Evolutionary conservation across 2,888 invertebrate genomes (phyloP).

Genomic region (Drosophila falleni): DNA sequence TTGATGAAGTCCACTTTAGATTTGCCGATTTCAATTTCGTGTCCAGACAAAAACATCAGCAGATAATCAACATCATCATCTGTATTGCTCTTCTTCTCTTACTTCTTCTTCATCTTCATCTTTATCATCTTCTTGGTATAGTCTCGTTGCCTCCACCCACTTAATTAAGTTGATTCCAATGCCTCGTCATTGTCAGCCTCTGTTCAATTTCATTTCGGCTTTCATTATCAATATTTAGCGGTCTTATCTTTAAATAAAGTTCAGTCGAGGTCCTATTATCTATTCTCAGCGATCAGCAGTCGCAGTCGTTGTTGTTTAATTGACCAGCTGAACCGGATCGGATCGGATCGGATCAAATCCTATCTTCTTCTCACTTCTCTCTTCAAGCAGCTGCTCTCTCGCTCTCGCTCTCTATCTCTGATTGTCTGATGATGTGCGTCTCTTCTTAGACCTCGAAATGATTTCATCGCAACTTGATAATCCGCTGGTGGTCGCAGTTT

Average conservation of each 20-base stretch:
- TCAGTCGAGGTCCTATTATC: constrained; percentile 83
- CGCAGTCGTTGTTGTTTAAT: constrained; percentile 61
- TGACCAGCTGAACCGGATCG: constrained; percentile 66
- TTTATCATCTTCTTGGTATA: background rate
- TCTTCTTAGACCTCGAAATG: background rate
- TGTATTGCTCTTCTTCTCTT: background rate
- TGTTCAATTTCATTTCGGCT: constrained; percentile 56
- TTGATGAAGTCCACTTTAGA: constrained; percentile 14
- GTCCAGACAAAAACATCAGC: constrained; percentile 33
- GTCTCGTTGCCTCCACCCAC: constrained; percentile 58
- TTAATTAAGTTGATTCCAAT: constrained; percentile 61
- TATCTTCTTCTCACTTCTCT: background rate
- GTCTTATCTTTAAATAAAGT: constrained; percentile 83
- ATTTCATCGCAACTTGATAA: constrained; percentile 36
- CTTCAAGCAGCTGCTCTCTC: background rate
- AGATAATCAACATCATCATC: constrained; percentile 27
- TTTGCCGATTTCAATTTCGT: constrained; percentile 46
- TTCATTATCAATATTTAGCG: constrained; percentile 81
- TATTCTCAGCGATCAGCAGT: constrained; percentile 80
- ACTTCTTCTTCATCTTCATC: constrained; percentile 1
- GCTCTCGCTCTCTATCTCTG: background rate
- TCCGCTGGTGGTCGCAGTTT: constrained; percentile 52
- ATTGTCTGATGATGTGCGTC: constrained; percentile 20
- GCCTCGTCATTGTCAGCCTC: constrained; percentile 28
- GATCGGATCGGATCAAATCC: constrained; percentile 13